phyloP scores from a whole-genome alignment of 2,113 vertebrate species.

The Pangasianodon hypophthalmus region DNA sequence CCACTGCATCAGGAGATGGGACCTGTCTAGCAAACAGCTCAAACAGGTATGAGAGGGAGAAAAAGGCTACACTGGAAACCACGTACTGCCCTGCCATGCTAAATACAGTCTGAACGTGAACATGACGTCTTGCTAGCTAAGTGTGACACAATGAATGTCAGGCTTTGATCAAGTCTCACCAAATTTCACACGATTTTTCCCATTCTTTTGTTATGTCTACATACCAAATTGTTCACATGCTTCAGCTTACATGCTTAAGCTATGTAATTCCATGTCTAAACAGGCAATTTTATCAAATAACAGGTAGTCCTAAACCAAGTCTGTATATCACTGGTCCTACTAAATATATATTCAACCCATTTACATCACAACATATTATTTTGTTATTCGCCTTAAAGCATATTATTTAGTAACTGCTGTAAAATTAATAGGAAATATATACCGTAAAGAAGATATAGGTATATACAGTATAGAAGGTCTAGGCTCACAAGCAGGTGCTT shows the following conservation, averaged over 20 bases:
- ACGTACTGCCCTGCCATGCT: too few relatives aligned
- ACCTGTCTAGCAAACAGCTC: slow-evolving; percentile 84
- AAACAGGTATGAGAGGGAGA: slow-evolving; percentile 77
- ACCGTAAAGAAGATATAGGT: background rate
- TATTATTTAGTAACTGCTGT: background rate
- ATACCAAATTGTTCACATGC: background rate
- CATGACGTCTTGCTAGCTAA: background rate
- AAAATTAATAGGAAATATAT: background rate
- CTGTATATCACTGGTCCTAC: background rate
- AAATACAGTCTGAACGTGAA: background rate
- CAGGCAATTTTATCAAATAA: background rate
- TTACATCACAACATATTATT: background rate
- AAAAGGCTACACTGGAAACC: background rate
- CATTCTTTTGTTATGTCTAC: background rate
- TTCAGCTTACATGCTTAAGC: background rate
- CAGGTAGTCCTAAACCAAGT: background rate
- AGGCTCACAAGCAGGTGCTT: background rate
- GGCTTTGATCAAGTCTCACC: background rate
- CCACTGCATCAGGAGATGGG: slow-evolving; percentile 93
- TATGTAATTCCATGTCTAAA: background rate
- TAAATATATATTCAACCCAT: background rate
- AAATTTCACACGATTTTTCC: background rate
- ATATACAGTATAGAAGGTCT: too few relatives aligned
- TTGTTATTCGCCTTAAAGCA: background rate
- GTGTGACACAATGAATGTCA: background rate